phyloP scores from a whole-genome alignment of 2,113 vertebrate genomes.

The Perca fluviatilis region DNA sequence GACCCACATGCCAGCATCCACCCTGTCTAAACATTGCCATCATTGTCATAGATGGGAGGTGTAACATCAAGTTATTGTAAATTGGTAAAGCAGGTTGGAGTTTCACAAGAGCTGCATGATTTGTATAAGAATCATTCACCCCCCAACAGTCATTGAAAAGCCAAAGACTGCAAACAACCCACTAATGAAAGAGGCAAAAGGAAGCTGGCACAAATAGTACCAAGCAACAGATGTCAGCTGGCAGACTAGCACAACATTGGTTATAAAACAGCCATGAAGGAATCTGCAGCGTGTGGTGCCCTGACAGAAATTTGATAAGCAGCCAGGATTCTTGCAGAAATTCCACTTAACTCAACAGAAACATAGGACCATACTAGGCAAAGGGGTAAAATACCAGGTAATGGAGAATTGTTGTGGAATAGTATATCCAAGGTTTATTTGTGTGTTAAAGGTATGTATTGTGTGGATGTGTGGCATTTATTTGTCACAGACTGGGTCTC shows the following conservation, averaged over 20 bases:
- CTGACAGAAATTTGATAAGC: conserved; percentile 35
- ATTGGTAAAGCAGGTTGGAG: conserved; percentile 27
- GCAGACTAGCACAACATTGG: conserved; percentile 51
- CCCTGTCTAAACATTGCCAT: conserved; percentile 7
- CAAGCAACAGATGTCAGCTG: conserved; percentile 67
- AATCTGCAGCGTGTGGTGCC: conserved; percentile 38
- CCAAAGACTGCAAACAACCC: conserved; percentile 47
- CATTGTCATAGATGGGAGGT: conserved; percentile 28
- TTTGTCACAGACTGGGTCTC: too few species aligned
- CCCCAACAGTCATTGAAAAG: conserved; percentile 37
- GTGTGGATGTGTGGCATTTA: too few species aligned
- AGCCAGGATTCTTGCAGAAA: conserved; percentile 42
- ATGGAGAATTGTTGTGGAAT: neutral
- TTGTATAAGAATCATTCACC: conserved; percentile 38
- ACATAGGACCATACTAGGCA: neutral
- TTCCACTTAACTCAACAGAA: conserved; percentile 45
- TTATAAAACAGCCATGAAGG: conserved; percentile 56
- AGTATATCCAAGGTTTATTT: neutral
- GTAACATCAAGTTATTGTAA: conserved; percentile 32
- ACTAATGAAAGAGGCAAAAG: conserved; percentile 50
- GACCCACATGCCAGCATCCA: neutral
- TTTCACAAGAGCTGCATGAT: conserved; percentile 17
- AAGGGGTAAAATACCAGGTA: conserved; percentile 30
- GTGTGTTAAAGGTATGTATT: too few species aligned
- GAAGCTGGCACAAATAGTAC: conserved; percentile 41